Base-by-base conservation (phyloP, 2,797 vertebrate genomes). In the Diglossa cyanea region DNA sequence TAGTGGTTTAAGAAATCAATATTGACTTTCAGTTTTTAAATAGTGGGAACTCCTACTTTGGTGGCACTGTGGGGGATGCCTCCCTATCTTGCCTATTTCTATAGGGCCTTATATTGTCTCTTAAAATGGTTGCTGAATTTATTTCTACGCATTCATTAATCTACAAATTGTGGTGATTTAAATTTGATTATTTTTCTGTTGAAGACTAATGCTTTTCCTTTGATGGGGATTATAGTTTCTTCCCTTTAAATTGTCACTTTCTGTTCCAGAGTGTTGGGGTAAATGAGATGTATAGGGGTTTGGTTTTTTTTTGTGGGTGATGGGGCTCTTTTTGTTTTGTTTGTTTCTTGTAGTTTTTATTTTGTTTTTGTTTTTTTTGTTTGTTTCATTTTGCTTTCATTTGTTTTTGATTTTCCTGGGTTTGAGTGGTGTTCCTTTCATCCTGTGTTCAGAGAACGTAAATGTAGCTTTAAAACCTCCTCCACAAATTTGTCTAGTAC, bases 281-380 rank as follows among this genome's bases (percentile, higher is more conserved):
- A 79, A 50, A 81, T 48, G 8, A 76, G 33, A 55, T 63, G 6
- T 2, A 2, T n/a, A 58, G 30, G 4, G 2, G 9, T 2, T 0
- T 0, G n/a, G 13, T 11, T 14, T 11, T 30, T 40, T 65, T 39
- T 9, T 2, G 10, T 37, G 31, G 12, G 6, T 24, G 2, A 4
- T 50, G 7, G 17, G 9, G 1, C 33, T 65, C 9, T 17, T 33
- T 31, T 28, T 14, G 13, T 14, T 62, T 42, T 18, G 26, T 12
- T 47, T 47, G 21, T 23, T 74, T 55, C 20, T 65, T 73, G 10
- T 28, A 13, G 26, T 20, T 48, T 30, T 13, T 14, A 10, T 40
- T 63, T 40, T 25, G 11, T 1, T 26, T 26, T 26, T 17, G 13
- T 51, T 37, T 18, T 26, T 16, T 18, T 54, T 54, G 7, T 42